Conservation (phyloP, 2,888 invertebrate species). For the Sipha maydis region DNA sequence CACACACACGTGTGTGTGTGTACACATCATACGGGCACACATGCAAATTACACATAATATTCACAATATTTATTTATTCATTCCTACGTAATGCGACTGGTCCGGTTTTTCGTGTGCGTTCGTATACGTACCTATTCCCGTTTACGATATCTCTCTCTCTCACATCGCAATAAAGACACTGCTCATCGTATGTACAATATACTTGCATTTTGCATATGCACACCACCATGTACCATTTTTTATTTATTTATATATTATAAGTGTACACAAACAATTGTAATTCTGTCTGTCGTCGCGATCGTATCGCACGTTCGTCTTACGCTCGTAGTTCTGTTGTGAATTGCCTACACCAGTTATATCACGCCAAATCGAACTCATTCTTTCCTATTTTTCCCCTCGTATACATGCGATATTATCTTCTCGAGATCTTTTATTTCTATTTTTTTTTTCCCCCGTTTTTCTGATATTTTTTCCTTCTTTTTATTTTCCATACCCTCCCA, state of each 20-base stretch:
- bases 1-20: too few species aligned
- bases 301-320: background rate
- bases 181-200: too few species aligned
- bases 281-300: background rate
- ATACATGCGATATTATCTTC: background rate
- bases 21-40: too few species aligned
- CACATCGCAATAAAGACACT: background rate
- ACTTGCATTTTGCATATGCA: too few species aligned
- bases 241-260: background rate
- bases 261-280: background rate
- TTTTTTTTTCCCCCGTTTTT: background rate
- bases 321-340: background rate
- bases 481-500: background rate
- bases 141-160: background rate
- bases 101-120: background rate
- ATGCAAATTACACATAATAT: too few species aligned
- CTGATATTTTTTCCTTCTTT: background rate
- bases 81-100: too few species aligned
- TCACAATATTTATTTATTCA: background rate
- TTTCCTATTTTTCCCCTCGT: slow-evolving; percentile 38
- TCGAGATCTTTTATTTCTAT: slow-evolving; percentile 14
- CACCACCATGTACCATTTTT: too few species aligned
- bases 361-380: slow-evolving; percentile 61
- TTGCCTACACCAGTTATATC: slow-evolving; percentile 49
- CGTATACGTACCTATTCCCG: background rate